These are phyloP conservation scores for Bradypodion ventrale DNA, from an alignment of 2,797 vertebrate species.

Conservation along the genomic window DNA sequence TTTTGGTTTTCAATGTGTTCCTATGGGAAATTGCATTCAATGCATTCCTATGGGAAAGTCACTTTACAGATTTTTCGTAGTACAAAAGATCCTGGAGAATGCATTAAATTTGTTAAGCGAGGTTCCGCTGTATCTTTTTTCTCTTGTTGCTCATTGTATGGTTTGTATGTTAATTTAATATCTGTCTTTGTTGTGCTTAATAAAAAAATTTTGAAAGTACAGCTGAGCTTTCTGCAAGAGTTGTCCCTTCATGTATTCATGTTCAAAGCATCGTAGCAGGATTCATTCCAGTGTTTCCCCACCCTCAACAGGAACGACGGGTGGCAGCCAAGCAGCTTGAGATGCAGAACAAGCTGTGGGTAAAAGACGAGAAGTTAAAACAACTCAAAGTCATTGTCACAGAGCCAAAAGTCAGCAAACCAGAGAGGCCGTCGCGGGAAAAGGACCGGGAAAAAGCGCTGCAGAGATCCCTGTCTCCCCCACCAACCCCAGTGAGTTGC, in stretches of 20 bases:
- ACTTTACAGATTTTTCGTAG: too few species aligned
- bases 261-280: neutral
- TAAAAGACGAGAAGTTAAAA: constrained; percentile 96
- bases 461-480: constrained; percentile 83
- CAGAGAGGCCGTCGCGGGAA: constrained; percentile 84
- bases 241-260: neutral
- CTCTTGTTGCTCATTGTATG: too few species aligned
- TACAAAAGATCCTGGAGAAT: too few species aligned
- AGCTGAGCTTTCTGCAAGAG: too few species aligned
- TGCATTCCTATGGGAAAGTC: too few species aligned
- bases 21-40: too few species aligned
- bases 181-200: too few species aligned
- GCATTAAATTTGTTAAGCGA: too few species aligned
- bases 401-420: constrained; percentile 78
- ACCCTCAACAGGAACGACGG: constrained; percentile 83
- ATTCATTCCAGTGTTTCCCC: neutral
- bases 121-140: too few species aligned
- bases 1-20: too few species aligned
- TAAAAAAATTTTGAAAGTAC: too few species aligned
- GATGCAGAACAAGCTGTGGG: constrained; percentile 99
- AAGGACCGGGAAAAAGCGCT: constrained; percentile 76
- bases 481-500: constrained; percentile 82
- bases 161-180: too few species aligned
- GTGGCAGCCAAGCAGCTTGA: constrained; percentile 96
- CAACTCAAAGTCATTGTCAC: constrained; percentile 96